Percentiles rank a stretch among this genome's conserved stretches.
Conservation (phyloP, 2,797 vertebrate species). For the Cryptoprocta ferox region DNA sequence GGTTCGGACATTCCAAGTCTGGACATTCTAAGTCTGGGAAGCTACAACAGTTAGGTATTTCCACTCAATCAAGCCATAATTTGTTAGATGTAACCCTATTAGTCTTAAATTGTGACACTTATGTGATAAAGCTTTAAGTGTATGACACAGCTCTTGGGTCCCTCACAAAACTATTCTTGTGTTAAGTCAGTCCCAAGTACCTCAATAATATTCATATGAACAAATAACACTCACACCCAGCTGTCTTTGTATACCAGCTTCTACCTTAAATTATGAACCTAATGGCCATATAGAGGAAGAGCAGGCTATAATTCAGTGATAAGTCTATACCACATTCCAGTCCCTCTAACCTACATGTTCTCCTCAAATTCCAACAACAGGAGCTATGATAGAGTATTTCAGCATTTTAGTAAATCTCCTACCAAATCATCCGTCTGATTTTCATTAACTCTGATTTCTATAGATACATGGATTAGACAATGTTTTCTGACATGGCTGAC, state of each 20-base stretch:
- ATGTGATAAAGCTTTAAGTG: neutral
- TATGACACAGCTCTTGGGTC: neutral
- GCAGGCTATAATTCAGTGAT: neutral
- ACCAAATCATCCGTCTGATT: neutral
- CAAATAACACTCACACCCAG: neutral
- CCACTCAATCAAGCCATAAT: neutral
- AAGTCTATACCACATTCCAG: neutral
- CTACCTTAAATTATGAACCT: neutral
- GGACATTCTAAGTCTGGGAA: neutral
- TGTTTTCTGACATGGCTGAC: neutral
- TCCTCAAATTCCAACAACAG: neutral
- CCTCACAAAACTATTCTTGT: neutral
- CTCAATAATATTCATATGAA: neutral
- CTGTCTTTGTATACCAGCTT: neutral
- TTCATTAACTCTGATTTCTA: constrained; percentile 8
- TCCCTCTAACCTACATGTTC: neutral
- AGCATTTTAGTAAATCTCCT: neutral
- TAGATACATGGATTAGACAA: neutral
- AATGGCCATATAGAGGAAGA: neutral
- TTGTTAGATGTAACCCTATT: neutral
- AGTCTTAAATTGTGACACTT: neutral
- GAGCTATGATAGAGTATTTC: neutral
- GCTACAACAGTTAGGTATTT: neutral
- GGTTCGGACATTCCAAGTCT: neutral
- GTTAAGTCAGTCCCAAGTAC: neutral